phyloP scores from a whole-genome alignment of 2,113 vertebrate genomes.

The Rhombomys opimus region DNA sequence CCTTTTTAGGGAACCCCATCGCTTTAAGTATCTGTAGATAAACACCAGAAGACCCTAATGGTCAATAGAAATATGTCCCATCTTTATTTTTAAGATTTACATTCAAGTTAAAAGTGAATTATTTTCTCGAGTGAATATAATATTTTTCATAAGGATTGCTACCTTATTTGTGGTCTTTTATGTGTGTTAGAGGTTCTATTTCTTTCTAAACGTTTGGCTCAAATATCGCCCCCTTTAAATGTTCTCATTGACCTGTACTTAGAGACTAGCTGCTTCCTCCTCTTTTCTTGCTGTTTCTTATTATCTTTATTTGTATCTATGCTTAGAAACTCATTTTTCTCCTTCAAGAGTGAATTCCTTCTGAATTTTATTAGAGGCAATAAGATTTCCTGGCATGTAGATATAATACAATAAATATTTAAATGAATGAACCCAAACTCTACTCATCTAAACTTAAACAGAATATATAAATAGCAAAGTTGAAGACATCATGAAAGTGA shows the following conservation, averaged over 20 bases:
- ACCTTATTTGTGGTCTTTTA: background rate
- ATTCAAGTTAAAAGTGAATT: background rate
- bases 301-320: background rate
- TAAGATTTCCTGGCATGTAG: background rate
- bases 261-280: background rate
- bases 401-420: background rate
- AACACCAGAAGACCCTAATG: background rate
- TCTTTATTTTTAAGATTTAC: background rate
- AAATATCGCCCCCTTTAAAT: background rate
- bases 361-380: background rate
- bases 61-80: background rate
- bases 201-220: background rate
- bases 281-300: background rate
- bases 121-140: background rate
- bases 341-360: background rate
- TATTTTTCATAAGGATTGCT: background rate
- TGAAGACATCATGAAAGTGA: background rate
- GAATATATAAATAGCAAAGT: background rate
- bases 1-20: background rate
- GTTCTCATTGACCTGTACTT: background rate
- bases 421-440: background rate
- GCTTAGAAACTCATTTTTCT: background rate
- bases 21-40: background rate
- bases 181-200: background rate
- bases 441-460: background rate